Evolutionary conservation across 2,113 vertebrate species (phyloP).

Genomic region (Mesitornis unicolor): DNA sequence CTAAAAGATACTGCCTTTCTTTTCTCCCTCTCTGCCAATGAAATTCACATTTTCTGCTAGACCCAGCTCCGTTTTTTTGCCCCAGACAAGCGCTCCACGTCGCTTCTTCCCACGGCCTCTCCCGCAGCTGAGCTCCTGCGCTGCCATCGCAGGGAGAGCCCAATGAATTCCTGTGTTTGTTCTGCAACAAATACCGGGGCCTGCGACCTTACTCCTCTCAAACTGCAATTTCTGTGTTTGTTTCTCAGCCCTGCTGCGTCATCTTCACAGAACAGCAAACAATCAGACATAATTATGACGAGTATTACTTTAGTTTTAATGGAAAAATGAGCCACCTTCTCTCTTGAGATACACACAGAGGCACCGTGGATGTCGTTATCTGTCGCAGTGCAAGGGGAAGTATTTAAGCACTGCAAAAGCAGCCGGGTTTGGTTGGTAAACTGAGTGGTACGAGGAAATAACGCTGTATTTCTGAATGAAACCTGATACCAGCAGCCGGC

Average conservation of each 20-base stretch:
- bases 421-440: accelerated
- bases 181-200: not conserved
- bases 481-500: not conserved
- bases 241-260: not conserved
- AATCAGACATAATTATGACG: not conserved
- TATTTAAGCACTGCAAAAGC: accelerated
- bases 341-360: not conserved
- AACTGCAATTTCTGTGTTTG: not conserved
- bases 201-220: not conserved
- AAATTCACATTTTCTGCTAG: not conserved
- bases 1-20: not conserved
- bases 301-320: accelerated
- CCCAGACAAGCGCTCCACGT: not conserved
- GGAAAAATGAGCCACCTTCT: not conserved
- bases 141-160: not conserved
- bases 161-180: not conserved
- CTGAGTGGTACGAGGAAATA: not conserved
- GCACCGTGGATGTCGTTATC: not conserved
- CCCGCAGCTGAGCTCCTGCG: not conserved
- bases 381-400: not conserved
- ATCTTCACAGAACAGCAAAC: not conserved
- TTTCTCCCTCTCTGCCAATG: not conserved
- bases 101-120: not conserved
- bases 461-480: accelerated
- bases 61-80: not conserved